Evolutionary conservation across 1,140 invertebrate genomes (phyloP), one percentile per base, ranked within the genome.

Genomic region (Drosophila sp.): DNA sequence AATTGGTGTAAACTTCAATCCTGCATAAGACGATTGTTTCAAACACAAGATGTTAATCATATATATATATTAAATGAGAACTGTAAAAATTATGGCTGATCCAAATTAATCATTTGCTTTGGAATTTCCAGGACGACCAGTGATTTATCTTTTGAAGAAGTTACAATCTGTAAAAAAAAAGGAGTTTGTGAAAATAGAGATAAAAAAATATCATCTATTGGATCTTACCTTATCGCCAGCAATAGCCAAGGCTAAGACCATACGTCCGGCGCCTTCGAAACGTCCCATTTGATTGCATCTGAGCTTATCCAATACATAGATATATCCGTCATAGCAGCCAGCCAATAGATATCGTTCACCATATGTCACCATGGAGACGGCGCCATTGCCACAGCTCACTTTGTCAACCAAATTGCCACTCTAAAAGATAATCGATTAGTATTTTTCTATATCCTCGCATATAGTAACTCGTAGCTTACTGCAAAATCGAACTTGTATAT

Each of bases 321-420:
- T 94, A 89, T 94, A 95, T 44, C 95, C 95, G 86, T 96, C 95
- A 78, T 95, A 95, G 92, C 95, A 95, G 38, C 95, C 95, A 54
- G 94, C 93, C 85, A 96, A 94, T 47, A 96, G 76, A 35, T 95
- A 92, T 56, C 92, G 85, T 25, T 94, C 93, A 60, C 92, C 92
- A 33, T 93, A 93, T 29, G 94, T 91, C 17, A 93, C 93, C 92
- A 96, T 93, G 56, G 94, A 94, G n/a, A 95, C 94, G 25, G 94
- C 94, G 8, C 95, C 95, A 76, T 94, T 94, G 35, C 95, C 95
- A 33, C 94, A 95, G 63, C 92, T 92, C 54, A 94, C 93, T 30
- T 93, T 92, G 8, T 90, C 91, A 33, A 93, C 91, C 80, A 95
- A 93, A 41, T 91, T 90, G 1, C 95, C 94, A 62, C 91, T 95